Percentiles rank a stretch among this genome's conserved stretches.
phyloP scores from a whole-genome alignment of 2,113 vertebrate species.

The Natator depressus region DNA sequence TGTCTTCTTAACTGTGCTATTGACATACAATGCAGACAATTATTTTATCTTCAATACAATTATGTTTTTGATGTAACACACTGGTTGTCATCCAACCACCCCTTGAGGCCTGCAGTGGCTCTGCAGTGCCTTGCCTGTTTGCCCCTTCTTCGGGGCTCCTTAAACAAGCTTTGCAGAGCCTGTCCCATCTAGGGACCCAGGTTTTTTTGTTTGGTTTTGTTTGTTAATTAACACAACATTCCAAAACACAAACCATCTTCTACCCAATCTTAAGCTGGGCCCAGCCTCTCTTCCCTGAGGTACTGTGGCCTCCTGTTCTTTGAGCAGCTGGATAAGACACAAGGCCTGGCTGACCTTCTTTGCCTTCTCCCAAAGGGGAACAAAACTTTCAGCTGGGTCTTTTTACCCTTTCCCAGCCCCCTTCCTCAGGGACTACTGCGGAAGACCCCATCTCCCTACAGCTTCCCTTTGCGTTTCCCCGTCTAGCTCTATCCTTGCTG shows the following conservation, averaged over 20 bases:
- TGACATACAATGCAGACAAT: background rate
- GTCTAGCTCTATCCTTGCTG: background rate
- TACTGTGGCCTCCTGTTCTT: background rate
- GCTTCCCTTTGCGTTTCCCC: background rate
- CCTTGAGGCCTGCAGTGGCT: too few relatives aligned
- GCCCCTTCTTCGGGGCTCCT: background rate
- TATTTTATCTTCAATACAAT: background rate
- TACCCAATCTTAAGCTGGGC: background rate
- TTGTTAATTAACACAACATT: background rate
- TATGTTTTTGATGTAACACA: background rate
- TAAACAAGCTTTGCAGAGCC: background rate
- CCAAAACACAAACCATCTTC: background rate
- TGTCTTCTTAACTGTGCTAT: background rate
- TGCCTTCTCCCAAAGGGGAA: background rate
- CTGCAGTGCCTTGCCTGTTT: background rate
- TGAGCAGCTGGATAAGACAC: background rate
- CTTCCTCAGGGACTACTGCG: background rate
- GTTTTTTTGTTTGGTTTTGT: background rate
- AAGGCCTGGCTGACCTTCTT: background rate
- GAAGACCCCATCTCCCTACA: background rate
- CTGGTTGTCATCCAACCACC: too few relatives aligned
- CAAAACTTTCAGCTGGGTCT: background rate
- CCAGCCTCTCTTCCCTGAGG: background rate
- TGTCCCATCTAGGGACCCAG: background rate
- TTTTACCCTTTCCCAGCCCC: background rate